Conservation (phyloP, 2,113 vertebrate genomes). For the Petrocephalus microphthalmus region DNA sequence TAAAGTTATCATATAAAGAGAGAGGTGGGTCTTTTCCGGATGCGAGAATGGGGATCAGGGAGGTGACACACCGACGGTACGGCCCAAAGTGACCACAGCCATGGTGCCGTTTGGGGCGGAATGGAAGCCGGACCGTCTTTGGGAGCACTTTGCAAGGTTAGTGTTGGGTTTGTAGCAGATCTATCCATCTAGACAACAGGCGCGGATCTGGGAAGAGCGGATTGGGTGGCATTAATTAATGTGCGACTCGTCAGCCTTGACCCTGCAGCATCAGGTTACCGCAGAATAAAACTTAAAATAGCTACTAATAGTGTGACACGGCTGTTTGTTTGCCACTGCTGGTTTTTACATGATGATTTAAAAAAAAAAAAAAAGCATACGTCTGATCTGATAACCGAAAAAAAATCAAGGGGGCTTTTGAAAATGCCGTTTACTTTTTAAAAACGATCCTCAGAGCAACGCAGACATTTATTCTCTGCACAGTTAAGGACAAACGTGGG, state of each 20-base stretch:
- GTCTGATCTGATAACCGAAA: not conserved
- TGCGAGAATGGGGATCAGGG: not conserved
- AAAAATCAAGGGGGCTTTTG: slow-evolving; percentile 23
- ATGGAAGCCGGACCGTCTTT: not conserved
- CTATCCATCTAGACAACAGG: not conserved
- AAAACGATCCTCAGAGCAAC: slow-evolving; percentile 15
- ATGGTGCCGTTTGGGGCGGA: not conserved
- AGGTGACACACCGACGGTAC: not conserved
- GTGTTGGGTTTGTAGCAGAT: not conserved
- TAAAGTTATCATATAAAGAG: too few species aligned
- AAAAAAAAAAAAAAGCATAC: not conserved
- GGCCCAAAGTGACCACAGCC: too few species aligned
- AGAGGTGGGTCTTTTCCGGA: not conserved
- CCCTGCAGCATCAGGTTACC: not conserved
- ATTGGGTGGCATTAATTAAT: not conserved
- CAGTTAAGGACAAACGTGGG: slow-evolving; percentile 14
- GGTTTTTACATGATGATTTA: not conserved
- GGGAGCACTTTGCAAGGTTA: not conserved
- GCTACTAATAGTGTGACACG: not conserved
- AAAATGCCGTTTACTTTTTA: slow-evolving; percentile 49
- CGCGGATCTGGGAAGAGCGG: not conserved
- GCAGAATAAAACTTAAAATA: not conserved
- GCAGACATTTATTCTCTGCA: slow-evolving; percentile 20
- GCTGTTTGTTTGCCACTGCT: not conserved
- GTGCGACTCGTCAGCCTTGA: not conserved